A percentile compares a stretch with the other conserved stretches of the same genome.
Conservation (phyloP, 2,113 vertebrate species). For the Abramis brama region DNA sequence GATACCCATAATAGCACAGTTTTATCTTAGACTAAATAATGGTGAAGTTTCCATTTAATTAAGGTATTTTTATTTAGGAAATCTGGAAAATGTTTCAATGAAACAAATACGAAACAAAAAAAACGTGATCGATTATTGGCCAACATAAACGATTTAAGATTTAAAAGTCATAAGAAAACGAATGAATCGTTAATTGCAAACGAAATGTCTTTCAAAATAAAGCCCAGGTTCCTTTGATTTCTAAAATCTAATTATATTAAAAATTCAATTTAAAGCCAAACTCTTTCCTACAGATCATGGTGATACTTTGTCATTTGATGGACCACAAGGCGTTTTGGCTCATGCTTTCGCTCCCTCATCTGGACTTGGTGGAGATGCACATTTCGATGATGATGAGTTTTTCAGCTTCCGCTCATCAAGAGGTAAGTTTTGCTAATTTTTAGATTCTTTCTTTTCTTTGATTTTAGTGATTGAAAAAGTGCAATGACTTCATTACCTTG, state of each 20-base stretch:
- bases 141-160: too few species aligned
- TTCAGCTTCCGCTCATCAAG: slow-evolving; percentile 68
- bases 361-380: slow-evolving; percentile 81
- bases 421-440: slow-evolving; percentile 55
- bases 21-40: too few species aligned
- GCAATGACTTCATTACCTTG: neutral
- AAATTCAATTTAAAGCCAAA: neutral
- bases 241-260: neutral
- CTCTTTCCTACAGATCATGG: slow-evolving; percentile 74
- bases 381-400: slow-evolving; percentile 87
- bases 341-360: slow-evolving; percentile 80
- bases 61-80: too few species aligned
- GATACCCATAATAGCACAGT: too few species aligned
- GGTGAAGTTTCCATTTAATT: too few species aligned
- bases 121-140: too few species aligned
- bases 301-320: slow-evolving; percentile 82
- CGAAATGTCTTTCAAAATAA: too few species aligned
- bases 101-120: too few species aligned
- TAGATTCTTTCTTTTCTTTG: neutral
- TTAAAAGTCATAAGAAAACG: too few species aligned
- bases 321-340: slow-evolving; percentile 73
- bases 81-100: too few species aligned
- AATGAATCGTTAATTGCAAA: too few species aligned
- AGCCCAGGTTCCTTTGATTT: too few species aligned
- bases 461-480: neutral